phyloP scores from a whole-genome alignment of 1,140 invertebrate species.

The Babylonia areolata region DNA sequence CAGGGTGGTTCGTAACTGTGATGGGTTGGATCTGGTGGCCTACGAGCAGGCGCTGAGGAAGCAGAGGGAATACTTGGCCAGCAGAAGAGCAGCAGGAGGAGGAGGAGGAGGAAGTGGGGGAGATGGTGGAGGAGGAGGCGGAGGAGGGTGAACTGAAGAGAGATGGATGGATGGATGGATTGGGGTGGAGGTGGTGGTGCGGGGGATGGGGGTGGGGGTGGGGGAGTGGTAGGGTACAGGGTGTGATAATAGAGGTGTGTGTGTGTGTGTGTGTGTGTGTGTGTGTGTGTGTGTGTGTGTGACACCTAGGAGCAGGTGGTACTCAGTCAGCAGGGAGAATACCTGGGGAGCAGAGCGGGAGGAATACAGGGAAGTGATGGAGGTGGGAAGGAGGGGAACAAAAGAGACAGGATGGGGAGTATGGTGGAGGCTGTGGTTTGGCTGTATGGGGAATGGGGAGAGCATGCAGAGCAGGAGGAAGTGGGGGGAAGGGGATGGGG shows the following conservation, averaged over 20 bases:
- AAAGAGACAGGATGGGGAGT: too few relatives aligned
- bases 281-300: too few relatives aligned
- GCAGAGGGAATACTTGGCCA: not conserved
- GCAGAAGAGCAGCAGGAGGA: not conserved
- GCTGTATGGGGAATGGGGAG: too few relatives aligned
- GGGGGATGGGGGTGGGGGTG: not conserved
- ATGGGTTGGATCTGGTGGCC: not conserved
- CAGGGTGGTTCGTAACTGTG: not conserved
- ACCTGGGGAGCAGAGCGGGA: too few relatives aligned
- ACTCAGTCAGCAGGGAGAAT: too few relatives aligned
- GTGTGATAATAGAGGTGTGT: not conserved
- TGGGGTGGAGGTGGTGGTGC: not conserved
- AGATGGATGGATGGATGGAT: not conserved
- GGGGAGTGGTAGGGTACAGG: not conserved
- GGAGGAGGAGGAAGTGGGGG: not conserved
- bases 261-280: too few relatives aligned
- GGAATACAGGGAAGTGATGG: too few relatives aligned
- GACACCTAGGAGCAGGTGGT: too few relatives aligned
- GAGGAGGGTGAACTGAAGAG: not conserved
- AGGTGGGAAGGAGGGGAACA: too few relatives aligned
- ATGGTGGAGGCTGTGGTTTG: too few relatives aligned
- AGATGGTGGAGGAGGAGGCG: not conserved
- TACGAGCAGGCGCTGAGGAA: constrained; percentile 4
- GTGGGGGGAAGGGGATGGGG: too few relatives aligned
- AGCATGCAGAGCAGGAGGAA: too few relatives aligned